Conservation (phyloP, 1,140 invertebrate genomes). For the Kradibia gibbosae region DNA sequence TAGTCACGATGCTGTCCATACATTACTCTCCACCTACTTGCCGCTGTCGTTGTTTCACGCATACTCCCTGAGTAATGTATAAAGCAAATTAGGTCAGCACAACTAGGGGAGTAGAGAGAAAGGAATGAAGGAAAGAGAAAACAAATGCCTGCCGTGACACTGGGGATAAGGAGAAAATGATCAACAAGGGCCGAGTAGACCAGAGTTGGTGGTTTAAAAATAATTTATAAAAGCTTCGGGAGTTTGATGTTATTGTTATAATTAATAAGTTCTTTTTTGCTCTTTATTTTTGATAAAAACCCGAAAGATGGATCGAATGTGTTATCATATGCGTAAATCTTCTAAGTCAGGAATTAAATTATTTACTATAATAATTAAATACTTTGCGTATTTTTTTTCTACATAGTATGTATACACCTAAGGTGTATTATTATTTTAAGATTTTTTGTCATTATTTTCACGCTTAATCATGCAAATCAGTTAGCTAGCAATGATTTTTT, state of each 20-base stretch:
- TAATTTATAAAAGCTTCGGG: constrained; percentile 43
- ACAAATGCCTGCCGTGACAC: constrained; percentile 6
- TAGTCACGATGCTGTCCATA: constrained; percentile 30
- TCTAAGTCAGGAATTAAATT: neutral
- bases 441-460: neutral
- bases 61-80: neutral
- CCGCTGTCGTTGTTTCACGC: neutral
- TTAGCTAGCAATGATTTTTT: neutral
- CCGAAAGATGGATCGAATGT: neutral
- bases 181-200: constrained; percentile 34
- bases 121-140: constrained; percentile 33
- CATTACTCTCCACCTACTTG: constrained; percentile 45
- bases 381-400: neutral
- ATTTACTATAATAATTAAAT: neutral
- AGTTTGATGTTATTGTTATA: constrained; percentile 41
- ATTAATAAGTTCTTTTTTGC: constrained; percentile 47
- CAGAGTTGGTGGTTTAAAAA: constrained; percentile 37
- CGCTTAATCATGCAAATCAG: neutral
- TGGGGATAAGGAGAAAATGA: constrained; percentile 41
- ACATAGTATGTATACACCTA: neutral
- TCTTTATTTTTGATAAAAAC: neutral
- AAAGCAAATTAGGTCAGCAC: constrained; percentile 45
- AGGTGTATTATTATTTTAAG: neutral
- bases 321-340: neutral
- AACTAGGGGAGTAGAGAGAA: neutral